These are phyloP conservation scores for Melopsittacus undulatus DNA, from an alignment of 2,797 vertebrate genomes.

Conservation along the genomic window DNA sequence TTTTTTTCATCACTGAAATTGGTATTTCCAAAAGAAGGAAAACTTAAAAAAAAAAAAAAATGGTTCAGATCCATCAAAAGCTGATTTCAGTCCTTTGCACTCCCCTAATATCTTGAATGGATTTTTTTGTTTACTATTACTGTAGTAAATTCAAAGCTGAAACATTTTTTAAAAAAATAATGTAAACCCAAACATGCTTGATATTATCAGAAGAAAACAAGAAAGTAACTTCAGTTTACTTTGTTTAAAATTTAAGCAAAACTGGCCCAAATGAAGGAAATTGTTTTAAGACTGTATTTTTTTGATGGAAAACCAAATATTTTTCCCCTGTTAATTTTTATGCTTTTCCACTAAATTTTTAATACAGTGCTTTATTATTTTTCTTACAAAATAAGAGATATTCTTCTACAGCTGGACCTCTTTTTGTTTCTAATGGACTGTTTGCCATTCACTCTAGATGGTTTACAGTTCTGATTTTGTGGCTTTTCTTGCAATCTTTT, in stretches of 20 bases:
- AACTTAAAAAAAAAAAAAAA: background rate
- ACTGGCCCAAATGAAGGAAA: background rate
- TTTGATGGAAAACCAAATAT: background rate
- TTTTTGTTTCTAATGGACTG: background rate
- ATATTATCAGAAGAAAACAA: background rate
- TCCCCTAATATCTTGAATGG: background rate
- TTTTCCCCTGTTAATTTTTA: background rate
- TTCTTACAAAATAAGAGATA: background rate
- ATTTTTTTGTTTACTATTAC: background rate
- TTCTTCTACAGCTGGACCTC: background rate
- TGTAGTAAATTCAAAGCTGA: background rate
- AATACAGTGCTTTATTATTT: background rate
- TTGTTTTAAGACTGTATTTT: background rate
- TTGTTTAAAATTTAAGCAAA: background rate
- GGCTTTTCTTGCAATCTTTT: background rate
- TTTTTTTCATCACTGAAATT: background rate
- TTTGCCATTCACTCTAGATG: background rate
- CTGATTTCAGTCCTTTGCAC: background rate
- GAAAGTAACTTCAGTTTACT: background rate
- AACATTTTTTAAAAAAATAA: background rate
- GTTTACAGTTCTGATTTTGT: background rate
- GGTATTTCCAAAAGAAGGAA: background rate
- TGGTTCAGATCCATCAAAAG: background rate
- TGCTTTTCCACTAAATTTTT: background rate
- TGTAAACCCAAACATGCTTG: fast-evolving